These are phyloP conservation scores for Heteractis magnifica DNA, from an alignment of 92 coral and sea anemone genomes.

Conservation along the genomic window DNA sequence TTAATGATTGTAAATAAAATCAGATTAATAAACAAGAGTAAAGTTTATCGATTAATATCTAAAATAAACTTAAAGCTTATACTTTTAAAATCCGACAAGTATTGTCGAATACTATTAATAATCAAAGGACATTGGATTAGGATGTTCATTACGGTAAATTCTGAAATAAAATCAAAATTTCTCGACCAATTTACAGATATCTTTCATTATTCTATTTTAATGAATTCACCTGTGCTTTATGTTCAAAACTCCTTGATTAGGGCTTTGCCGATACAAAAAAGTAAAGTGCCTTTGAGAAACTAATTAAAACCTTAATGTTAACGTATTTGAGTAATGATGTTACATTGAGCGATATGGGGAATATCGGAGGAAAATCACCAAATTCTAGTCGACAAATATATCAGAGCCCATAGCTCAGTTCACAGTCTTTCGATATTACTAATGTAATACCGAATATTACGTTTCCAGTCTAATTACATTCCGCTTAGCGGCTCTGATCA, in stretches of 20 bases:
- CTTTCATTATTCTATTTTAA: neutral
- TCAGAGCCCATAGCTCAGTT: neutral
- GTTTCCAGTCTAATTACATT: neutral
- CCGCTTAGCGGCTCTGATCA: neutral
- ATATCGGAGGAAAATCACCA: neutral
- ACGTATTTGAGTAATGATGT: neutral
- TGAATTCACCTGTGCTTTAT: slow-evolving; percentile 1
- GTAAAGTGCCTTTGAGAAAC: neutral
- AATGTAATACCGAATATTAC: neutral
- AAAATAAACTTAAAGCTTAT: neutral
- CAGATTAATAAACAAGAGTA: neutral
- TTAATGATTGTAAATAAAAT: neutral
- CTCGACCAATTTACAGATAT: neutral
- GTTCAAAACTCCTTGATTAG: neutral
- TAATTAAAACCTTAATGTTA: neutral
- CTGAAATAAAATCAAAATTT: neutral
- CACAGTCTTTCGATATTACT: neutral
- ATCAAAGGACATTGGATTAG: neutral
- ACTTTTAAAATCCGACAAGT: neutral
- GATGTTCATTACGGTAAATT: neutral
- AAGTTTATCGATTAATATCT: neutral
- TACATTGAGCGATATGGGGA: neutral
- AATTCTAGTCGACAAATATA: neutral
- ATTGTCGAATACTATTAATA: neutral
- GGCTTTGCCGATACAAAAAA: neutral